Base-by-base conservation (phyloP, 2,797 vertebrate genomes). In the Enteromius unitaeniatus region DNA sequence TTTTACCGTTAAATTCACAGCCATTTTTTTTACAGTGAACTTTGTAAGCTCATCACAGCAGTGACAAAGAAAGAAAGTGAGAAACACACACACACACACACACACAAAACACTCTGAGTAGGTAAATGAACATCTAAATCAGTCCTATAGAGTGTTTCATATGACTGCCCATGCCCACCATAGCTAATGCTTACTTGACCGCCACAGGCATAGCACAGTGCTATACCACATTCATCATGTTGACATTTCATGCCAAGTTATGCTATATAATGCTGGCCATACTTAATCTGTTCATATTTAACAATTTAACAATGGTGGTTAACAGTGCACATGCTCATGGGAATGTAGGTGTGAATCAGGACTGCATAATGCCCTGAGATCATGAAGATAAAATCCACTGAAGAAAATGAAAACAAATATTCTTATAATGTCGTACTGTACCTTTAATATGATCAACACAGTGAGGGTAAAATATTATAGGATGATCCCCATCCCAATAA, bases 221-320 rank as follows among this genome's bases (percentile, higher is more conserved):
- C 53, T 62, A 73, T 47, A 73, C 40, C 13, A 31, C 79, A 73
- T 73, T 81, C 28, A 73, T 81, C 69, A 81, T 49, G 42, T 73
- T 73, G 79, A 81, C 26, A 64, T 73, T 37, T 81, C 19, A 62
- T 81, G 69, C 28, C 69, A 81, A 49, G 69, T 81, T 81, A 81
- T 15, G 58, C 42, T 73, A 64, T 73, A 81, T 34, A 73, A 73
- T 73, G 28, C 55, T 62, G 47, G 40, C 47, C 28, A 47, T 62
- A 13, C 69, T 73, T 73, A 81, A 73, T 62, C 55, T 3, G 5
- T 73, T 73, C 17, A 3, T 72, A 60, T 58, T 13, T 34, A 62
- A 62, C 47, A 62, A 73, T 62, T 62, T 10, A 47, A 62, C 31
- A 55, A 14, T 42, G n/a, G 10, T 3, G 1, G 65, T 15, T 26